Conservation (phyloP, 2,113 vertebrate genomes). For the Odobenus rosmarus region DNA sequence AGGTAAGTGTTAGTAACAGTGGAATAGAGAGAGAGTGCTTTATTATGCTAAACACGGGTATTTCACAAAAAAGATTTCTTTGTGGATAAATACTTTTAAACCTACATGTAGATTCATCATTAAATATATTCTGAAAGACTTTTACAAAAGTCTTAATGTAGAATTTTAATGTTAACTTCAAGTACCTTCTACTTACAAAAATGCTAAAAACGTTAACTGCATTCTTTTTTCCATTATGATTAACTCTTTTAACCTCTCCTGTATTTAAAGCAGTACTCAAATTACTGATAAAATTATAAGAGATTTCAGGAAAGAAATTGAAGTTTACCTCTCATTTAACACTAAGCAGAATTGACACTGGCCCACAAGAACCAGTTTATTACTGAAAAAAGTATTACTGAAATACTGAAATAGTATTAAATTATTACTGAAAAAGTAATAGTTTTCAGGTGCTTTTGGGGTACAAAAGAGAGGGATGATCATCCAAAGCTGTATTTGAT, state of each 20-base stretch:
- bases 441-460: background rate
- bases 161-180: constrained; percentile 31
- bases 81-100: constrained; percentile 25
- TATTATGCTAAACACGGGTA: background rate
- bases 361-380: background rate
- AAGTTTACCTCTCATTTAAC: background rate
- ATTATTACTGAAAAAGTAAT: background rate
- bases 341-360: background rate
- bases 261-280: constrained; percentile 19
- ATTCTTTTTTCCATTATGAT: background rate
- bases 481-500: background rate
- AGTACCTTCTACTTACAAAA: background rate
- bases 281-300: constrained; percentile 36
- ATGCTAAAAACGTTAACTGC: background rate
- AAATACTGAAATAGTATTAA: background rate
- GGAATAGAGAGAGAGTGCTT: background rate
- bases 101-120: background rate
- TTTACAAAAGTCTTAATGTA: background rate
- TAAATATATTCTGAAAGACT: background rate
- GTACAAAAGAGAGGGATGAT: background rate
- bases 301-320: background rate
- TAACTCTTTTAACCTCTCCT: background rate
- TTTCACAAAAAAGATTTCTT: background rate
- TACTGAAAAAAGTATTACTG: background rate
- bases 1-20: background rate